Conservation (phyloP, 2,797 vertebrate genomes). For the Pristis pectinata region DNA sequence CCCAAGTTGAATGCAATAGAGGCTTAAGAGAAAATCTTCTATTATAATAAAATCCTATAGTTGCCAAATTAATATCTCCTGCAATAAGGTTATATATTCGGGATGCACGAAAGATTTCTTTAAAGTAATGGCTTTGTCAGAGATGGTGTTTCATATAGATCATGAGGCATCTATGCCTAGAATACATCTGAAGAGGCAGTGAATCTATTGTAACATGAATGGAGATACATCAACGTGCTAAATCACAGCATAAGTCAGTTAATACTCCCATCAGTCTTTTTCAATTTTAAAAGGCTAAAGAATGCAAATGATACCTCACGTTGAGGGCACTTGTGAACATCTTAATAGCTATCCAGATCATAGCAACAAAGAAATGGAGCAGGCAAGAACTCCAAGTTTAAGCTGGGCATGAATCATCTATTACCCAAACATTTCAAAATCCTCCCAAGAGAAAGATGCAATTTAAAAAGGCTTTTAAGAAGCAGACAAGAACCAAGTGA, state of each 20-base stretch:
- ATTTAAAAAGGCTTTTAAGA: background rate
- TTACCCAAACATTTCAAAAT: background rate
- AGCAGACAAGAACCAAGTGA: background rate
- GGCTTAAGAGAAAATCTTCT: background rate
- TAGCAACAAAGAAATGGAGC: background rate
- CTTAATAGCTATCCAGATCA: background rate
- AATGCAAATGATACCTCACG: background rate
- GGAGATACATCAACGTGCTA: background rate
- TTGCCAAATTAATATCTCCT: background rate
- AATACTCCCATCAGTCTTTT: background rate
- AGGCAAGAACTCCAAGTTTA: background rate
- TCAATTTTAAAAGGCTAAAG: background rate
- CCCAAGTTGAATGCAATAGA: too few species aligned
- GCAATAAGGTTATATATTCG: background rate
- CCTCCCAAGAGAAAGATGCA: background rate
- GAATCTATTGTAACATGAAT: background rate
- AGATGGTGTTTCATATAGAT: background rate
- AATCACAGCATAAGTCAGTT: background rate
- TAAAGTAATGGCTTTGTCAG: background rate
- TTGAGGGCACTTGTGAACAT: background rate
- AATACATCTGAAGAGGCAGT: slow-evolving; percentile 1
- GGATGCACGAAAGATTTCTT: background rate
- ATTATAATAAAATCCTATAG: background rate
- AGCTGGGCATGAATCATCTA: background rate
- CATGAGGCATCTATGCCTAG: background rate